phyloP scores from a whole-genome alignment of 1,140 invertebrate species.

The Lycorma delicatula region DNA sequence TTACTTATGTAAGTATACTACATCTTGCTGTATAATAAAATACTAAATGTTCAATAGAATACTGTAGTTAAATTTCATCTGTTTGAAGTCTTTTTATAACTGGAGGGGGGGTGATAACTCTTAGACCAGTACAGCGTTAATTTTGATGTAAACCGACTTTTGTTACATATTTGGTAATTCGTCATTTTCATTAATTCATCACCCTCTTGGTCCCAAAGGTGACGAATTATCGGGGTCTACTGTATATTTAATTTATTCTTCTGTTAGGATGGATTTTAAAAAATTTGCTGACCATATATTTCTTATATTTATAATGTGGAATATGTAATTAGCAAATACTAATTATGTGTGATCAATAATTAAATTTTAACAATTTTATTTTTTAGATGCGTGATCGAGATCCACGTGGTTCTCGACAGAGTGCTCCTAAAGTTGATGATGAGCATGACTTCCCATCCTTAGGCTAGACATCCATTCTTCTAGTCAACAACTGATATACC shows the following conservation, averaged over 20 bases:
- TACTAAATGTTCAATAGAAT: too few species aligned
- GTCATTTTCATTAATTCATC: too few species aligned
- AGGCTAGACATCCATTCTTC: conserved; percentile 55
- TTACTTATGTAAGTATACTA: too few species aligned
- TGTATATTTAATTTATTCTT: not conserved
- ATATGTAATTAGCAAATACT: not conserved
- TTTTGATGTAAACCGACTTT: too few species aligned
- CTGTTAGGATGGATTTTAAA: not conserved
- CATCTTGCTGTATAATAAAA: too few species aligned
- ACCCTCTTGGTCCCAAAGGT: not conserved
- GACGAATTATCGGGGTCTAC: not conserved
- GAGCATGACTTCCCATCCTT: conserved; percentile 90
- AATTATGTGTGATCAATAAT: not conserved
- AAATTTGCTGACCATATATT: not conserved
- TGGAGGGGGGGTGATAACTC: too few species aligned
- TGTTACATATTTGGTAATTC: too few species aligned
- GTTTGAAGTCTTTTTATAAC: too few species aligned
- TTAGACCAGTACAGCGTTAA: too few species aligned
- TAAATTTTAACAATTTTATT: not conserved
- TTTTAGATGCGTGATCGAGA: conserved; percentile 17
- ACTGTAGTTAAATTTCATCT: too few species aligned
- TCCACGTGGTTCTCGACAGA: conserved; percentile 14
- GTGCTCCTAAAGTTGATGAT: conserved; percentile 87
- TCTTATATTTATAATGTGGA: not conserved
- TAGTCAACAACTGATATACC: too few species aligned